These are phyloP conservation scores for Egretta garzetta DNA, from an alignment of 2,113 vertebrate genomes.

Conservation along the genomic window DNA sequence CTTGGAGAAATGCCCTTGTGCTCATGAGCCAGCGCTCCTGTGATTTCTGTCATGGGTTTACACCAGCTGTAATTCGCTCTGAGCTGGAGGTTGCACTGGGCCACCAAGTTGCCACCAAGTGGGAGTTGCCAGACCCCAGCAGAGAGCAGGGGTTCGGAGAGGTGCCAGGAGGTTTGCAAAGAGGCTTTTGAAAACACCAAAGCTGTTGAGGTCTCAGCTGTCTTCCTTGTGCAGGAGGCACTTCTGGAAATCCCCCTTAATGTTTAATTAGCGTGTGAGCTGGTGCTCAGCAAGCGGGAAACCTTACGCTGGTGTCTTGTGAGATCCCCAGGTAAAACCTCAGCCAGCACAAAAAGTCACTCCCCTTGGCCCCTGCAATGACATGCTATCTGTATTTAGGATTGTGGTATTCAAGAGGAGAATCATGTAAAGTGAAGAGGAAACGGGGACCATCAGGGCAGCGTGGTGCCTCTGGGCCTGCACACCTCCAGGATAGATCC, in stretches of 20 bases:
- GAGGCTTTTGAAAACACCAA: background rate
- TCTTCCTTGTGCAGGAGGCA: background rate
- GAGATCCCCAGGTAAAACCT: background rate
- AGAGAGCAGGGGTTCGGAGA: background rate
- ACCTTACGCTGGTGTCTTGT: background rate
- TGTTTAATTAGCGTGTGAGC: background rate
- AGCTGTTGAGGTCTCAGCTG: background rate
- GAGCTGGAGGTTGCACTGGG: background rate
- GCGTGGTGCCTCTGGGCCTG: background rate
- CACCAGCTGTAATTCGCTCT: background rate
- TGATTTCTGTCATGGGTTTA: background rate
- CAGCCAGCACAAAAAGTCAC: background rate
- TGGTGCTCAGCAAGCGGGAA: background rate
- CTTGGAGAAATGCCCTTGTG: background rate
- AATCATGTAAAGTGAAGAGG: accelerated
- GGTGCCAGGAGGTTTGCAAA: background rate
- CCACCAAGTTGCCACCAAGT: background rate
- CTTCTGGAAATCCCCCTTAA: background rate
- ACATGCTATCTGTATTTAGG: background rate
- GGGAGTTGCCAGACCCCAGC: background rate
- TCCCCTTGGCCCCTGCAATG: background rate
- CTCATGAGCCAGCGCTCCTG: background rate
- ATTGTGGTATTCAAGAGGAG: too few relatives aligned
- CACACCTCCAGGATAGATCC: too few relatives aligned
- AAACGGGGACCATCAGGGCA: background rate